phyloP scores from a whole-genome alignment of 1,140 invertebrate species.

The Arion vulgaris region DNA sequence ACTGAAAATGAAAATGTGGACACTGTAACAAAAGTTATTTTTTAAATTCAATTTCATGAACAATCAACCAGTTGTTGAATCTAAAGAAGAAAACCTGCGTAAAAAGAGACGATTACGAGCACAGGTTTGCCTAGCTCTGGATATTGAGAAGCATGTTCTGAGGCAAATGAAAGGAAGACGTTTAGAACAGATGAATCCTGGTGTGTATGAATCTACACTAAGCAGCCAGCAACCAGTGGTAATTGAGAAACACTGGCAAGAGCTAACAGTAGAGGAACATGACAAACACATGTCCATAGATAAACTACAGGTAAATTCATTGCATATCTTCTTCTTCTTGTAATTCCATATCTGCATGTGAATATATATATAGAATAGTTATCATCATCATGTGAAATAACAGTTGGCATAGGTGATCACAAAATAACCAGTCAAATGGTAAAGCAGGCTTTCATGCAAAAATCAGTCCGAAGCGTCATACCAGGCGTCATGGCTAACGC shows the following conservation, averaged over 20 bases:
- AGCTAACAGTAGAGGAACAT: slow-evolving; percentile 66
- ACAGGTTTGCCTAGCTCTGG: slow-evolving; percentile 67
- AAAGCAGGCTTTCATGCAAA: too few relatives aligned
- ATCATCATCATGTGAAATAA: too few relatives aligned
- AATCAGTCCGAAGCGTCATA: too few relatives aligned
- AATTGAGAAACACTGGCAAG: slow-evolving; percentile 71
- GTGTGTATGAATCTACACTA: slow-evolving; percentile 62
- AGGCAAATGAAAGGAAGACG: slow-evolving; percentile 71
- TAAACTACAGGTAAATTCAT: slow-evolving; percentile 68
- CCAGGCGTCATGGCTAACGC: too few relatives aligned
- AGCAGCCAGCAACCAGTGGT: slow-evolving; percentile 67
- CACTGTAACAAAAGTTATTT: too few relatives aligned
- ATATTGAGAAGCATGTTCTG: slow-evolving; percentile 71
- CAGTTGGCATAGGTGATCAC: too few relatives aligned
- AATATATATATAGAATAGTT: too few relatives aligned
- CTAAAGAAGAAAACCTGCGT: slow-evolving; percentile 62
- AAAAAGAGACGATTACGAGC: slow-evolving; percentile 63
- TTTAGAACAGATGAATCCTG: slow-evolving; percentile 65
- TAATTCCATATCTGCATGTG: too few relatives aligned
- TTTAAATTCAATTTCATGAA: not conserved
- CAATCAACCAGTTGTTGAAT: slow-evolving; percentile 61
- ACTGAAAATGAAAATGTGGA: too few relatives aligned
- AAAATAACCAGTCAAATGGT: too few relatives aligned
- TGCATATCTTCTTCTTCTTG: too few relatives aligned
- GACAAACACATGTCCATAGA: slow-evolving; percentile 68